These are phyloP conservation scores for Drosophila sproati DNA, from an alignment of 1,140 invertebrate species.

Conservation along the genomic window DNA sequence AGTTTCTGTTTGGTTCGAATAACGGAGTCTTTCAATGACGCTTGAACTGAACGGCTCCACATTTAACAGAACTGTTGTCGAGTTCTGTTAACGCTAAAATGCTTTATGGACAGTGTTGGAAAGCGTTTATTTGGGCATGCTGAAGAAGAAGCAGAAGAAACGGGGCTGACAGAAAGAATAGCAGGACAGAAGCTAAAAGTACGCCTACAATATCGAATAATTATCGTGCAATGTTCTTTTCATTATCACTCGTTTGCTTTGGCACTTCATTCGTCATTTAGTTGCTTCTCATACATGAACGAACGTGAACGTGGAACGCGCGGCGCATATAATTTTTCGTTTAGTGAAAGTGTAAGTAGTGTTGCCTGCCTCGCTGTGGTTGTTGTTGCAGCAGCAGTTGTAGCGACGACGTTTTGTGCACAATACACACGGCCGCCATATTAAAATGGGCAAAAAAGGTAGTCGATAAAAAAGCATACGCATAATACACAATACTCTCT, in stretches of 20 bases:
- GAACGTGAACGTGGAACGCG: constrained; percentile 61
- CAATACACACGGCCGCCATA: constrained; percentile 62
- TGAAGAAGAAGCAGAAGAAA: constrained; percentile 16
- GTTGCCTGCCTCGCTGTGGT: constrained; percentile 49
- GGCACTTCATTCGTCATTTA: constrained; percentile 48
- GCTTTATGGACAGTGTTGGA: constrained; percentile 17
- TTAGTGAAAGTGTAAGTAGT: constrained; percentile 73
- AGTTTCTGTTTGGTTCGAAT: background rate
- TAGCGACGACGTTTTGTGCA: constrained; percentile 53
- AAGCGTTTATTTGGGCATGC: background rate
- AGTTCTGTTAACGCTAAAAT: constrained; percentile 15
- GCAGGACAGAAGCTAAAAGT: constrained; percentile 37
- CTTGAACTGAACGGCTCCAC: constrained; percentile 7
- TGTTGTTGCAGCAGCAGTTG: constrained; percentile 44
- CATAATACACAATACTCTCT: constrained; percentile 38
- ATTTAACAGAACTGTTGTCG: constrained; percentile 4
- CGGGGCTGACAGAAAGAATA: constrained; percentile 32
- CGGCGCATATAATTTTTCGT: constrained; percentile 69
- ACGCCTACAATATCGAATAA: constrained; percentile 56
- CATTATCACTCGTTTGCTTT: constrained; percentile 53
- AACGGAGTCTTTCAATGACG: background rate
- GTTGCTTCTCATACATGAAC: constrained; percentile 55
- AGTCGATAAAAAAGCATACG: constrained; percentile 39
- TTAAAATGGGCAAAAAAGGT: constrained; percentile 62
- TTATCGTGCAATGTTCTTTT: constrained; percentile 60